These are phyloP conservation scores for Oxystoma pomonae DNA, from an alignment of 2,888 invertebrate species.

Conservation along the genomic window DNA sequence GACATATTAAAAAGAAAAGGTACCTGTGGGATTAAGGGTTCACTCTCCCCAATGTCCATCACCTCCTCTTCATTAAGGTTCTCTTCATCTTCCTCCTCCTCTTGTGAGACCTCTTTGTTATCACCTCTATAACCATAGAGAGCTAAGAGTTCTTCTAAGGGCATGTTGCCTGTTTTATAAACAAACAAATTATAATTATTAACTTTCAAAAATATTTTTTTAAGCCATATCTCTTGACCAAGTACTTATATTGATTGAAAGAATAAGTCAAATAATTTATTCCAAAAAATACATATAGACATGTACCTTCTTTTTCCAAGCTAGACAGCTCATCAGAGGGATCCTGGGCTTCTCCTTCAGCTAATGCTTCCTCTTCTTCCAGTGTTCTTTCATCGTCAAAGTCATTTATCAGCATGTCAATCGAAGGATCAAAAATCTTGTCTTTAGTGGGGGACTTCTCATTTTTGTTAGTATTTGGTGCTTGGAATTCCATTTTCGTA, in stretches of 20 bases:
- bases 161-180: constrained; percentile 97
- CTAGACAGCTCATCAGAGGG: constrained; percentile 85
- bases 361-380: constrained; percentile 95
- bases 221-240: no score
- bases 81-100: constrained; percentile 48
- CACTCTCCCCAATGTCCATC: constrained; percentile 28
- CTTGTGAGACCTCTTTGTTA: constrained; percentile 43
- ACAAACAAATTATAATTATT: constrained; percentile 63
- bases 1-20: no score
- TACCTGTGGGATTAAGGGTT: no score
- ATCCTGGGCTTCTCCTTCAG: constrained; percentile 79
- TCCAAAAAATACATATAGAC: no score
- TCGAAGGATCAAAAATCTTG: constrained; percentile 81
- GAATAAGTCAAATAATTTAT: background rate
- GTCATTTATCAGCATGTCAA: constrained; percentile 96
- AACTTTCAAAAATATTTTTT: no score
- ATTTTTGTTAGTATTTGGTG: constrained; percentile 2
- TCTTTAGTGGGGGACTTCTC: constrained; percentile 46
- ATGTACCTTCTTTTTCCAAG: constrained; percentile 74
- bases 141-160: constrained; percentile 86
- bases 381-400: constrained; percentile 96
- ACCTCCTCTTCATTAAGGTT: constrained; percentile 45
- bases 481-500: no score
- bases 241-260: background rate
- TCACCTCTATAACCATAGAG: constrained; percentile 69